Percentiles rank a stretch among this genome's conserved stretches.
Conservation (phyloP, 2,888 invertebrate species). For the Leucozona laternaria region DNA sequence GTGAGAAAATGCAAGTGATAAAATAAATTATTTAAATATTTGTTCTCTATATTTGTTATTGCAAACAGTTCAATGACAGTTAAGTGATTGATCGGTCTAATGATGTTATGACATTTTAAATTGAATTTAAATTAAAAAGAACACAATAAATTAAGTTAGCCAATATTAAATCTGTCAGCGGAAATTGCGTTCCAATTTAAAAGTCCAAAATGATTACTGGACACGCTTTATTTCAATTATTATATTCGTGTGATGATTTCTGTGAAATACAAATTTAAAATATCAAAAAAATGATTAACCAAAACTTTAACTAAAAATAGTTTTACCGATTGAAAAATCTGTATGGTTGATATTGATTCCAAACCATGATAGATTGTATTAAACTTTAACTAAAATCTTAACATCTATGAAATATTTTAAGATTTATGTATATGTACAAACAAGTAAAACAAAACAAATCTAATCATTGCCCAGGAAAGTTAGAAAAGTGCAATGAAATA, state of each 20-base stretch:
- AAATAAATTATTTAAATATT: background rate
- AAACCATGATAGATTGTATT: no score
- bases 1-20: constrained; percentile 9
- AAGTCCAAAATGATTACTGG: background rate
- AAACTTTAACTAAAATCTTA: no score
- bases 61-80: background rate
- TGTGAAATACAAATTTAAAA: no score
- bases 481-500: no score
- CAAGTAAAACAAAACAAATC: no score
- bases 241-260: background rate
- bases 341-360: no score
- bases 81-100: background rate
- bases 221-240: background rate
- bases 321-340: no score
- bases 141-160: background rate
- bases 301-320: no score
- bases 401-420: no score
- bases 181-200: background rate
- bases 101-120: constrained; percentile 18
- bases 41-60: background rate
- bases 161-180: background rate
- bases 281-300: no score
- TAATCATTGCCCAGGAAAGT: no score
- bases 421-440: no score
- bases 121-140: constrained; percentile 23